These are phyloP conservation scores for Xanthostigma xanthostigma DNA, from an alignment of 2,888 invertebrate genomes.

Conservation along the genomic window DNA sequence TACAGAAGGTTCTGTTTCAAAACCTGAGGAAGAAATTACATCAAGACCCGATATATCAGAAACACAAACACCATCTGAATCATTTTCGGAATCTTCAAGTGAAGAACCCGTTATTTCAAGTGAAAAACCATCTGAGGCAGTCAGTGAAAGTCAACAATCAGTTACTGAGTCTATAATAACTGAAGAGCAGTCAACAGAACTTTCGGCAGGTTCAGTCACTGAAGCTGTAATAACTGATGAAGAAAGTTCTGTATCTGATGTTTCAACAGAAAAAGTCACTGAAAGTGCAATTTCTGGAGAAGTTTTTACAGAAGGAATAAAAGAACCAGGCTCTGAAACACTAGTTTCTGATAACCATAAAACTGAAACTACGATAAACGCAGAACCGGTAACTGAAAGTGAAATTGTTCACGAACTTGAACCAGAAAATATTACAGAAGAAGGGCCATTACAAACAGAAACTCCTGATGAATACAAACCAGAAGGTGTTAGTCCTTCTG, in stretches of 20 bases:
- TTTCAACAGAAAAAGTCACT: no score
- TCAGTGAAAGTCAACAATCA: neutral
- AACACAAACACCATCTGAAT: conserved; percentile 6
- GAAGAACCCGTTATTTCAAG: conserved; percentile 12
- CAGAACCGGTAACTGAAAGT: conserved; percentile 10
- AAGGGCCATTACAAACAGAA: conserved; percentile 2
- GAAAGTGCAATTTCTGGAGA: no score
- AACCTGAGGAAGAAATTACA: conserved; percentile 3
- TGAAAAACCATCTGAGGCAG: neutral
- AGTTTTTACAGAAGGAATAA: no score
- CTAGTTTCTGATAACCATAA: neutral
- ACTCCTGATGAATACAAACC: conserved; percentile 6
- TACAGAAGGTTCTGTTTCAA: conserved; percentile 1
- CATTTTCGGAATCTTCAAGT: conserved; percentile 3
- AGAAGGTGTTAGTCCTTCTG: conserved; percentile 8
- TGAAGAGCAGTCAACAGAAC: conserved; percentile 4
- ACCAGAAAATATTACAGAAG: conserved; percentile 6
- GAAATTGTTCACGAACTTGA: conserved; percentile 9
- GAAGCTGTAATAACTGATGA: no score
- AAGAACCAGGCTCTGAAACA: no score
- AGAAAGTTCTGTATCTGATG: no score
- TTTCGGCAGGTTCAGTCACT: neutral
- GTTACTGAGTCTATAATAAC: neutral
- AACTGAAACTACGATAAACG: neutral
- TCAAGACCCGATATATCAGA: conserved; percentile 2